Evolutionary conservation across 2,113 vertebrate genomes (phyloP).

Genomic region (Xerus inauris): DNA sequence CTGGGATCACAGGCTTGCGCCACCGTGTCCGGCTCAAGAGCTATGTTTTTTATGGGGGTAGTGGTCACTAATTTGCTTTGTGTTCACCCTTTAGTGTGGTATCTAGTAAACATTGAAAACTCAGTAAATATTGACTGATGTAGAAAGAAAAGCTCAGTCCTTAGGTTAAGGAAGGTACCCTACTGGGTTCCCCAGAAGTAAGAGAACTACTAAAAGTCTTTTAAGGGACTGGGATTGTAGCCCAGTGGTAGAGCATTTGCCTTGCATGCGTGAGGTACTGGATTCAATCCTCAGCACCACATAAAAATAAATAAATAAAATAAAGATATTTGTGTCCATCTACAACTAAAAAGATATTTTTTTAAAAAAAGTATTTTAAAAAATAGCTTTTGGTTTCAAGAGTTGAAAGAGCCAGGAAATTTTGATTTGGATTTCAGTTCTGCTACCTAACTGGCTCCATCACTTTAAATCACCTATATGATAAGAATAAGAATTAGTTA

Average conservation of each 20-base stretch:
- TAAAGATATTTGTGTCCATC: too few relatives aligned
- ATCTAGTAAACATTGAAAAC: neutral
- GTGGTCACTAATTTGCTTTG: constrained; percentile 31
- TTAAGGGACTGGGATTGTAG: too few relatives aligned
- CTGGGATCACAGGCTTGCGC: too few relatives aligned
- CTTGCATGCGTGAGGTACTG: too few relatives aligned
- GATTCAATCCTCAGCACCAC: too few relatives aligned
- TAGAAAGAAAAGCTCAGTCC: constrained; percentile 4
- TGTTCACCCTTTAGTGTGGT: neutral
- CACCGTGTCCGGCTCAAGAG: too few relatives aligned
- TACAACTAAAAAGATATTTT: too few relatives aligned
- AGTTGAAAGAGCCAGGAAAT: constrained; percentile 32
- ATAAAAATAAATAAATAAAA: too few relatives aligned
- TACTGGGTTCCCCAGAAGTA: constrained; percentile 6
- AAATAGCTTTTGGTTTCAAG: neutral
- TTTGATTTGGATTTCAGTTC: constrained; percentile 36
- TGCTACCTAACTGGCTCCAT: neutral
- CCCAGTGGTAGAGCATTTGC: too few relatives aligned
- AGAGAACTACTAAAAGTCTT: neutral
- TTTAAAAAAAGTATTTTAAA: too few relatives aligned
- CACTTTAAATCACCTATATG: constrained; percentile 13
- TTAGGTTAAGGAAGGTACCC: neutral
- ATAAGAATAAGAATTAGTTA: constrained; percentile 52
- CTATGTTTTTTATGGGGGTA: too few relatives aligned
- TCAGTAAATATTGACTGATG: constrained; percentile 22